A percentile compares a stretch with the other conserved stretches of the same genome.
These are phyloP conservation scores for Astropecten irregularis DNA, from an alignment of 53 echinoderm and acorn worm species.

Conservation along the genomic window DNA sequence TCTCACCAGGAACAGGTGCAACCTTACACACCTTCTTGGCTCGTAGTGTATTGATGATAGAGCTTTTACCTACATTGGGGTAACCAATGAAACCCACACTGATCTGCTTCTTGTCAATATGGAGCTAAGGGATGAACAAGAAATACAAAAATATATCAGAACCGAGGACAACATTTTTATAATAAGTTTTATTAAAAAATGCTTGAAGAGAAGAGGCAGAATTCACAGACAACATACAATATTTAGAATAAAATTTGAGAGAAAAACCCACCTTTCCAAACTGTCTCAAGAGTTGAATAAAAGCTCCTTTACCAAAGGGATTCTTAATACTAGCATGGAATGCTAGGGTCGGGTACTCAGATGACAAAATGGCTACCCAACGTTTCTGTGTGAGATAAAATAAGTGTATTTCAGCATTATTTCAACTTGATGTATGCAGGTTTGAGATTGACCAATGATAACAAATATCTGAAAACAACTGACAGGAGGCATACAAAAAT, in stretches of 20 bases:
- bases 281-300: slow-evolving; percentile 94
- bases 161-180: neutral
- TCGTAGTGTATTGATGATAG: slow-evolving; percentile 91
- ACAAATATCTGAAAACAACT: too few species aligned
- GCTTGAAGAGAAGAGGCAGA: neutral
- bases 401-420: neutral
- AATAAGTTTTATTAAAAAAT: neutral
- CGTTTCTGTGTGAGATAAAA: slow-evolving; percentile 75
- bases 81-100: slow-evolving; percentile 98
- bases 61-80: slow-evolving; percentile 97
- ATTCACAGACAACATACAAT: too few species aligned
- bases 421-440: too few species aligned
- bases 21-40: slow-evolving; percentile 94
- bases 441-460: too few species aligned
- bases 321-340: slow-evolving; percentile 96
- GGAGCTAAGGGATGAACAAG: slow-evolving; percentile 68
- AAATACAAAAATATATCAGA: neutral
- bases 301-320: slow-evolving; percentile 97
- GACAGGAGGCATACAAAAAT: too few species aligned
- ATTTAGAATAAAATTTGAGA: too few species aligned
- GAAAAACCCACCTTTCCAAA: slow-evolving; percentile 93
- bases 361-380: slow-evolving; percentile 91
- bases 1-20: slow-evolving; percentile 97
- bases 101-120: slow-evolving; percentile 97
- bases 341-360: slow-evolving; percentile 90